A percentile compares a stretch with the other conserved stretches of the same genome.
Evolutionary conservation across 2,888 invertebrate genomes (phyloP).

Genomic region (Muscina levida): DNA sequence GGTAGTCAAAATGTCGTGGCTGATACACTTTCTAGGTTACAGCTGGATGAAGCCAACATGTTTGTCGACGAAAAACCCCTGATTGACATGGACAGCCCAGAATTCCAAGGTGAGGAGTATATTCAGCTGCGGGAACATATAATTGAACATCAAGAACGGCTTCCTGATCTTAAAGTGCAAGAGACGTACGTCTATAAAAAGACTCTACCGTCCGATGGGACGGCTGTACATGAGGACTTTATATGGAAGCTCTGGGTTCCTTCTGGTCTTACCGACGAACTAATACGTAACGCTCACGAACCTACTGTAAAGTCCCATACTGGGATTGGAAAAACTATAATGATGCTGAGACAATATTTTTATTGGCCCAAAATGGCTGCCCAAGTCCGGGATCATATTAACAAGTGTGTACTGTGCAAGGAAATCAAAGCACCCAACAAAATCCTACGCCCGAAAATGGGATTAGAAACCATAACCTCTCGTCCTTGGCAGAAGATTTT

Average conservation of each 20-base stretch:
- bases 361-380: conserved; percentile 19
- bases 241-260: conserved; percentile 36
- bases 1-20: conserved; percentile 19
- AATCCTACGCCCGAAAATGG: conserved; percentile 5
- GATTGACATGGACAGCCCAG: too few species aligned
- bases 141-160: background rate
- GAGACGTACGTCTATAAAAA: conserved; percentile 36
- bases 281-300: conserved; percentile 5
- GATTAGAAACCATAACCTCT: background rate
- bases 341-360: conserved; percentile 8
- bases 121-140: conserved; percentile 5
- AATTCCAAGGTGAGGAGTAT: conserved; percentile 15
- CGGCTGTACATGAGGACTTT: conserved; percentile 14
- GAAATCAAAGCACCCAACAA: conserved; percentile 21
- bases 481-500: background rate
- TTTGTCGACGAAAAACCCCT: too few species aligned
- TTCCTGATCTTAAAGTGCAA: conserved; percentile 34
- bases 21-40: conserved; percentile 9
- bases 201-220: conserved; percentile 37
- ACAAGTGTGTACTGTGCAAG: conserved; percentile 18
- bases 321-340: conserved; percentile 21
- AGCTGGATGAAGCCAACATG: too few species aligned
- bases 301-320: conserved; percentile 22
- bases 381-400: background rate
- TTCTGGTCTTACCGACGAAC: background rate